A percentile compares a stretch with the other conserved stretches of the same genome.
phyloP scores from a whole-genome alignment of 2,888 invertebrate genomes.

The Pogonocherus hispidulus region DNA sequence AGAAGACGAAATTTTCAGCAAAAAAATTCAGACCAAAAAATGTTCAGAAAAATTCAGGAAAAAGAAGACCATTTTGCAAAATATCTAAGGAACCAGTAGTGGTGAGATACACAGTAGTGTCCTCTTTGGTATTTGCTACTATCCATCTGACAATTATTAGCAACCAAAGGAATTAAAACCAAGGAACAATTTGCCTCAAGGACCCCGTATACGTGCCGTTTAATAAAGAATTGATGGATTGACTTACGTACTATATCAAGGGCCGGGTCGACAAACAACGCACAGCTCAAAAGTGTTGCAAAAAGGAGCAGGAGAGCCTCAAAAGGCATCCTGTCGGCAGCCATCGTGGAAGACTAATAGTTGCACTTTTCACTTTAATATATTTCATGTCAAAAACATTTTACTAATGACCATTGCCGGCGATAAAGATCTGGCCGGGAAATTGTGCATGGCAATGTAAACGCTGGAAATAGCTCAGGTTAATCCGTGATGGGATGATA shows the following conservation, averaged over 20 bases:
- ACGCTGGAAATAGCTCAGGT: conserved; percentile 43
- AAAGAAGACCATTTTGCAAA: too few relatives aligned
- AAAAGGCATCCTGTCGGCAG: conserved; percentile 27
- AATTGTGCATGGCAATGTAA: conserved; percentile 62
- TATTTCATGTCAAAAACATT: conserved; percentile 63
- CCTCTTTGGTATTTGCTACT: too few relatives aligned
- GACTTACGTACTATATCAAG: conserved; percentile 60
- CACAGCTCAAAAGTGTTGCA: conserved; percentile 58
- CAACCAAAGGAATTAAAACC: too few relatives aligned
- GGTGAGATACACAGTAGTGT: too few relatives aligned
- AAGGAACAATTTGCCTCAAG: too few relatives aligned
- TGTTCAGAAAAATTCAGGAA: too few relatives aligned
- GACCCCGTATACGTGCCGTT: conserved; percentile 25
- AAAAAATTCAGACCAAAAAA: too few relatives aligned
- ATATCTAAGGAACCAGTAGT: too few relatives aligned
- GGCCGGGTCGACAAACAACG: conserved; percentile 51
- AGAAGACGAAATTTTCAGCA: too few relatives aligned
- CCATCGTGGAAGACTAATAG: conserved; percentile 61
- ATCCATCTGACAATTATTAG: too few relatives aligned
- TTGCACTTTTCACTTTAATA: conserved; percentile 58
- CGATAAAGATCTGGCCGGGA: conserved; percentile 57
- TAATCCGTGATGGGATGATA: conserved; percentile 8
- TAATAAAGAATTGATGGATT: conserved; percentile 53
- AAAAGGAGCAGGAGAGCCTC: conserved; percentile 50
- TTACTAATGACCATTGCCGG: conserved; percentile 61